A percentile compares a stretch with the other conserved stretches of the same genome.
Conservation (phyloP, 2,113 vertebrate genomes). For the Galbula dea region DNA sequence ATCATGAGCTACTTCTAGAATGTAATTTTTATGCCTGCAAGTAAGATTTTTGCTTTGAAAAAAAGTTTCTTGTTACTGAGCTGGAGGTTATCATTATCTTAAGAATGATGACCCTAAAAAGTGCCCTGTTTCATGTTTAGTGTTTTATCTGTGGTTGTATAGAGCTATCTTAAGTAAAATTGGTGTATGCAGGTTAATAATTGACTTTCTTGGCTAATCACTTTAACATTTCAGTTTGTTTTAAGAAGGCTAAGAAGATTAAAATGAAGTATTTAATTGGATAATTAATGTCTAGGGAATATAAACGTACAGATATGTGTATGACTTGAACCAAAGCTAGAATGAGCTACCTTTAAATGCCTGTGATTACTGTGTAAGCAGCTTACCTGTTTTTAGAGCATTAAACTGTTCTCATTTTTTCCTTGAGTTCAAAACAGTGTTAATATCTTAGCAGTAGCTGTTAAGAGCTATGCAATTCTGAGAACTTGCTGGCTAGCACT, state of each 20-base stretch:
- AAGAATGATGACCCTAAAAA: neutral
- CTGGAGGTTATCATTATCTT: neutral
- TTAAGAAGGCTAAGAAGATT: neutral
- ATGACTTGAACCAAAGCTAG: neutral
- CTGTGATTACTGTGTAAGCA: neutral
- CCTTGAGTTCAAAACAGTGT: neutral
- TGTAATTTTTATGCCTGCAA: neutral
- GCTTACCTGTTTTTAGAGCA: neutral
- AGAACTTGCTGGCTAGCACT: neutral
- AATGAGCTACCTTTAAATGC: neutral
- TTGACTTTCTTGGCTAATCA: neutral
- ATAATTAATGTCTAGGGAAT: neutral
- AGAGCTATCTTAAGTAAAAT: neutral
- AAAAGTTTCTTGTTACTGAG: neutral
- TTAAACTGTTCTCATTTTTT: neutral
- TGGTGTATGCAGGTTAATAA: neutral
- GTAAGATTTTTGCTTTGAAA: neutral
- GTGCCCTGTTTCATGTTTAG: neutral
- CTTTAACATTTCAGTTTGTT: neutral
- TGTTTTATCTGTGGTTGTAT: neutral
- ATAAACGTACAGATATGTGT: neutral
- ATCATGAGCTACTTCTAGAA: neutral
- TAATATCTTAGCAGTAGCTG: neutral
- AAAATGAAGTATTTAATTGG: neutral
- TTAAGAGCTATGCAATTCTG: neutral